Conservation (phyloP, 1,140 invertebrate genomes). For the Calephelis nemesis region DNA sequence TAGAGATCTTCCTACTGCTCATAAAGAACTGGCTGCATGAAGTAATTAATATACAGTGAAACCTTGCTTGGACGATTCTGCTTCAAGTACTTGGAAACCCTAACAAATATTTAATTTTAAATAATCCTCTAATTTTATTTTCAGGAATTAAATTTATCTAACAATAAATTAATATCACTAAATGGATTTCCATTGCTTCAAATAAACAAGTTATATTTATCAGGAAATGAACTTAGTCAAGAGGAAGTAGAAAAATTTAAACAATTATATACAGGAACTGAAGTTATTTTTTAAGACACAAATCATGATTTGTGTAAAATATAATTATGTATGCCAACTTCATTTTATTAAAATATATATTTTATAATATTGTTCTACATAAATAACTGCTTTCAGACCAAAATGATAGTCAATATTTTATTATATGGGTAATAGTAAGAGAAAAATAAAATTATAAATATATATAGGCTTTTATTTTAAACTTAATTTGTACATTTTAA, state of each 20-base stretch:
- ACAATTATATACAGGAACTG: slow-evolving; percentile 40
- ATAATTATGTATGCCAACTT: not conserved
- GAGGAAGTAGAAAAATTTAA: slow-evolving; percentile 50
- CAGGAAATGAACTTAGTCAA: slow-evolving; percentile 45
- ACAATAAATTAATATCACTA: slow-evolving; percentile 57
- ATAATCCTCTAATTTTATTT: slow-evolving; percentile 33
- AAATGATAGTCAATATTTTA: not conserved
- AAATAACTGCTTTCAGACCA: too few relatives aligned
- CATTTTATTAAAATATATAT: too few relatives aligned
- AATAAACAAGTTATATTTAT: slow-evolving; percentile 50
- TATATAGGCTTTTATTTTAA: slow-evolving; percentile 12
- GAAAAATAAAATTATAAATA: slow-evolving; percentile 15
- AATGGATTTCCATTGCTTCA: slow-evolving; percentile 52
- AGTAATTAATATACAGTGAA: not conserved
- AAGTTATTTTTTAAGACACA: slow-evolving; percentile 30
- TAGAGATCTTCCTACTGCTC: too few relatives aligned
- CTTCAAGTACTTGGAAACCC: too few relatives aligned
- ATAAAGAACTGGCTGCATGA: too few relatives aligned
- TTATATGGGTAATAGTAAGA: slow-evolving; percentile 1
- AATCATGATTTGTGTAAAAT: slow-evolving; percentile 12
- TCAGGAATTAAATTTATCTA: slow-evolving; percentile 57
- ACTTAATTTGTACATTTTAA: slow-evolving; percentile 18
- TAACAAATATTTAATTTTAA: not conserved
- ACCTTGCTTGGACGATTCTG: too few relatives aligned
- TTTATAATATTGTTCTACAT: too few relatives aligned